Evolutionary conservation across 53 echinoderm and acorn worm species (phyloP), one percentile per base, ranked within the genome.

Genomic region (Crossaster papposus): DNA sequence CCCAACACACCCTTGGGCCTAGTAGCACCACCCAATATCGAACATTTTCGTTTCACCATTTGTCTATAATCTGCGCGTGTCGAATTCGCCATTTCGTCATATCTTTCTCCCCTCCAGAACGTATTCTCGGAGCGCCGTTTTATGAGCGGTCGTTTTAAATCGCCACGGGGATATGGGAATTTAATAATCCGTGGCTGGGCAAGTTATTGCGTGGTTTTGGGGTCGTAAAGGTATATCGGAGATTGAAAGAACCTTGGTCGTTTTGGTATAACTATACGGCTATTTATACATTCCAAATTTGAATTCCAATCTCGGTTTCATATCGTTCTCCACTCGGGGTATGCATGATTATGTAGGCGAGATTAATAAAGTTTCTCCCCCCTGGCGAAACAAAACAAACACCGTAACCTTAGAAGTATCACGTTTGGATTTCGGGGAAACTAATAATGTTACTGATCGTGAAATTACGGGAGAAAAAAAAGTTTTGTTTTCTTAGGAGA

Each of bases 1-100:
- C 52, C 54, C 79, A 44, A 44, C 44, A 51, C 79, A 22, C 85
- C 85, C 52, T 12, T 13, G 72, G 85, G 87, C 34, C 58, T 14
- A 76, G 22, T 36, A 32, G 68, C 37, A 76, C 65, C 3, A n/a
- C 28, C 87, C 77, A 36, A 87, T 87, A 87, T 87, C 74, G 87
- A 87, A 87, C 74, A 87, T 87, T 87, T 82, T 73, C 54, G 24
- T 87, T 87, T 87, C 55, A 2, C 51, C 53, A 17, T 17, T 33
- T 35, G 2, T 20, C 75, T 70, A 22, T 26, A 24, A 23, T 87
- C 22, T 76, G 55, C 37, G 53, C 87, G 52, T 62, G 44, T 53
- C 26, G 52, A 22, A 26, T 80, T 32, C 18, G 23, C 55, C 72
- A 87, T 76, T 65, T 37, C 38, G 73, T 1, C 12, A 22, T 36